A percentile compares a stretch with the other conserved stretches of the same genome.
These are phyloP conservation scores for Ips typographus DNA, from an alignment of 1,140 invertebrate genomes.

Conservation along the genomic window DNA sequence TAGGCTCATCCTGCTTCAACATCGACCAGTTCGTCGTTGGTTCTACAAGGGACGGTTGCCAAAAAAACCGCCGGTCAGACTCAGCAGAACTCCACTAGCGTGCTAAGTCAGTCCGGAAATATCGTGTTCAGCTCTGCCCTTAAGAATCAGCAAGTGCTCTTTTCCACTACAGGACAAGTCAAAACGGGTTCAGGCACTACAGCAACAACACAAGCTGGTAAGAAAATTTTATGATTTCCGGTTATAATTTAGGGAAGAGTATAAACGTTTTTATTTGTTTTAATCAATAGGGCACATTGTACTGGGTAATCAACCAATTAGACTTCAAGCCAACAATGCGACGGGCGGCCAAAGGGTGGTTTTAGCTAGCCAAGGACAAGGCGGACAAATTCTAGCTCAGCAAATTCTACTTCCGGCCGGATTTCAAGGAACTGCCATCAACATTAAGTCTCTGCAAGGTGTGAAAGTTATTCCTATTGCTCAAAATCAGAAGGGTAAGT, in stretches of 20 bases:
- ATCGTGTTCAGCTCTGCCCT: conserved; percentile 41
- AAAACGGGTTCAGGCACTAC: conserved; percentile 3
- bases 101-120: conserved; percentile 44
- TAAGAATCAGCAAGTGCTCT: conserved; percentile 23
- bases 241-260: not conserved
- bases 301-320: conserved; percentile 51
- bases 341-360: conserved; percentile 58
- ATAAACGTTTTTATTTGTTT: not conserved
- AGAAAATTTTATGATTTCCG: conserved; percentile 5
- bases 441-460: conserved; percentile 68
- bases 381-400: conserved; percentile 55
- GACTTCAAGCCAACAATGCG: conserved; percentile 45
- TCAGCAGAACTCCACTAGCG: conserved; percentile 39
- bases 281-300: conserved; percentile 44
- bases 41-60: conserved; percentile 43
- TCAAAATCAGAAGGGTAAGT: conserved; percentile 47
- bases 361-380: conserved; percentile 61
- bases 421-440: conserved; percentile 59
- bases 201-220: conserved; percentile 22
- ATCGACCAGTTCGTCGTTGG: conserved; percentile 43
- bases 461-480: conserved; percentile 66
- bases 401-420: conserved; percentile 60
- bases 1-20: conserved; percentile 41
- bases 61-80: conserved; percentile 31
- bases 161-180: conserved; percentile 18